Evolutionary conservation across 2,888 invertebrate species (phyloP).

Genomic region (Lymantria monacha): DNA sequence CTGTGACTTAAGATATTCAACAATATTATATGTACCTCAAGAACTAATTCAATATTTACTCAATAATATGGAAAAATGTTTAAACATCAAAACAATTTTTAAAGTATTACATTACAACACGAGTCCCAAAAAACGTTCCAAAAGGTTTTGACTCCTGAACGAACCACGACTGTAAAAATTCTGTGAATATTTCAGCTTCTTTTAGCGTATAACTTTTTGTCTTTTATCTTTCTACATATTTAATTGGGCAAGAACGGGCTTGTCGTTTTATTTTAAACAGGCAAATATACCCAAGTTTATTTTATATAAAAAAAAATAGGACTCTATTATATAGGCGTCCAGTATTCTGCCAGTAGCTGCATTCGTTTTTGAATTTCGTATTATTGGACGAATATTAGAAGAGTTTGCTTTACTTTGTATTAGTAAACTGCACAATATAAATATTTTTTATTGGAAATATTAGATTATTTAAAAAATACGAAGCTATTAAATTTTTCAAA

Average conservation of each 20-base stretch:
- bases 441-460: no score
- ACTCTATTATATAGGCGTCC: conserved; percentile 1
- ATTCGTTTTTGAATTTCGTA: no score
- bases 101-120: background rate
- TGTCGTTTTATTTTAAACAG: conserved; percentile 2
- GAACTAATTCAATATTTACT: no score
- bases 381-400: no score
- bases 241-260: conserved; percentile 4
- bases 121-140: conserved; percentile 2
- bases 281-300: background rate
- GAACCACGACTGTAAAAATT: conserved; percentile 6
- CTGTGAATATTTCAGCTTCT: conserved; percentile 13
- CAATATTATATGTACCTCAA: no score
- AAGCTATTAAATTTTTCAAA: no score
- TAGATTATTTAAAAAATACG: no score
- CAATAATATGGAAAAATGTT: no score
- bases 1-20: no score
- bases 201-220: conserved; percentile 8
- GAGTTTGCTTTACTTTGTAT: no score
- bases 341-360: conserved; percentile 7
- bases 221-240: conserved; percentile 5
- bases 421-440: no score
- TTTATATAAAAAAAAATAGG: conserved; percentile 6
- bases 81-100: no score
- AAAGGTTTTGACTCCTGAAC: conserved; percentile 2